Conservation (phyloP, 2,888 invertebrate species). For the Hydroisotoma schaefferi region DNA sequence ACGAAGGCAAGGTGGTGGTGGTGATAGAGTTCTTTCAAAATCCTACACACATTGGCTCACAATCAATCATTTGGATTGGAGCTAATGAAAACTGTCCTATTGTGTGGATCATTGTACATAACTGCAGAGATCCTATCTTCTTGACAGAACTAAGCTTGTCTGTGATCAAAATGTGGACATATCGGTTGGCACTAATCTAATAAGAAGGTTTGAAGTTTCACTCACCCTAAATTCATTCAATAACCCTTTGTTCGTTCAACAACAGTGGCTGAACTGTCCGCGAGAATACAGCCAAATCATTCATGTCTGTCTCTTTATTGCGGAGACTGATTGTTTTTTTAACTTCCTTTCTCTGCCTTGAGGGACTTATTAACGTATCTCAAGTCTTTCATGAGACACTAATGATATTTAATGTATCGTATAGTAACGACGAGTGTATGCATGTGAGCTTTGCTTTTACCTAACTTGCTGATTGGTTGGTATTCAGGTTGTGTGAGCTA, state of each 20-base stretch:
- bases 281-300: not conserved
- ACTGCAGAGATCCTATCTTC: not conserved
- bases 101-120: not conserved
- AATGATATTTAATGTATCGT: not conserved
- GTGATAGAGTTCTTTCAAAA: not conserved
- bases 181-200: not conserved
- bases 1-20: no score
- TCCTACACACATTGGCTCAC: not conserved
- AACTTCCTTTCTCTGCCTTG: constrained; percentile 3
- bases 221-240: not conserved
- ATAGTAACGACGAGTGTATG: no score
- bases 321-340: not conserved
- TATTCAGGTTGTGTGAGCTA: not conserved
- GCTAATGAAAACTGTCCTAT: not conserved
- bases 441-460: not conserved
- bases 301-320: not conserved
- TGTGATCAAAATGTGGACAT: not conserved
- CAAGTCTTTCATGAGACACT: not conserved
- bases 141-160: not conserved
- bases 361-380: not conserved
- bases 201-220: not conserved
- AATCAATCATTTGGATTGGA: constrained; percentile 6
- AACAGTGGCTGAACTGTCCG: not conserved
- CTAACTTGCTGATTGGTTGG: not conserved
- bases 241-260: not conserved